phyloP scores from a whole-genome alignment of 2,888 invertebrate species.

The Dasysyrphus tricinctus region DNA sequence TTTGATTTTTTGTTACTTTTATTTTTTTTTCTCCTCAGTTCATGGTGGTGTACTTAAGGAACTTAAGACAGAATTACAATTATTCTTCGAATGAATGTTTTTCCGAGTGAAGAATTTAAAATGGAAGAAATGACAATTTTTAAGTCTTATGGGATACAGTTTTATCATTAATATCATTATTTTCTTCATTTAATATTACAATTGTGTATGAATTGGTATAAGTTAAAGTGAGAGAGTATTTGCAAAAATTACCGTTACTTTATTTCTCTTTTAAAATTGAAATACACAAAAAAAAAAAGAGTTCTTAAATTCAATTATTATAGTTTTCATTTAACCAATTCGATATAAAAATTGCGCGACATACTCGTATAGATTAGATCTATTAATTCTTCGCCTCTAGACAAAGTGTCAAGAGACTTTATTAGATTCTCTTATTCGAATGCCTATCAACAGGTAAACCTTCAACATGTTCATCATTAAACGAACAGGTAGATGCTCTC shows the following conservation, averaged over 20 bases:
- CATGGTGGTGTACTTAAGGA: conserved; percentile 40
- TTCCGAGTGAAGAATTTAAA: not conserved
- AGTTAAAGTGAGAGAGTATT: conserved; percentile 39
- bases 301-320: conserved; percentile 37
- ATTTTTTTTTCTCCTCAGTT: not conserved
- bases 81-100: conserved; percentile 5
- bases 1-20: conserved; percentile 26
- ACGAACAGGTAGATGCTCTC: conserved; percentile 76
- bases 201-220: conserved; percentile 10
- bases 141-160: conserved; percentile 16
- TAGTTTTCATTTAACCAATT: conserved; percentile 8
- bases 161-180: not conserved
- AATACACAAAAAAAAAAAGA: conserved; percentile 54
- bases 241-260: conserved; percentile 65
- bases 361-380: conserved; percentile 27
- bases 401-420: conserved; percentile 40
- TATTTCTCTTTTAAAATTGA: conserved; percentile 54
- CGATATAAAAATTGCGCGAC: conserved; percentile 7
- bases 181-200: not conserved
- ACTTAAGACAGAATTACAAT: conserved; percentile 41
- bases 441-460: conserved; percentile 63
- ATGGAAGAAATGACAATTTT: not conserved
- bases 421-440: conserved; percentile 54
- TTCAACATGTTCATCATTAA: conserved; percentile 3
- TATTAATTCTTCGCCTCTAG: conserved; percentile 32